Base-by-base conservation (phyloP, 2,113 vertebrate genomes). In the Myxocyprinus asiaticus region DNA sequence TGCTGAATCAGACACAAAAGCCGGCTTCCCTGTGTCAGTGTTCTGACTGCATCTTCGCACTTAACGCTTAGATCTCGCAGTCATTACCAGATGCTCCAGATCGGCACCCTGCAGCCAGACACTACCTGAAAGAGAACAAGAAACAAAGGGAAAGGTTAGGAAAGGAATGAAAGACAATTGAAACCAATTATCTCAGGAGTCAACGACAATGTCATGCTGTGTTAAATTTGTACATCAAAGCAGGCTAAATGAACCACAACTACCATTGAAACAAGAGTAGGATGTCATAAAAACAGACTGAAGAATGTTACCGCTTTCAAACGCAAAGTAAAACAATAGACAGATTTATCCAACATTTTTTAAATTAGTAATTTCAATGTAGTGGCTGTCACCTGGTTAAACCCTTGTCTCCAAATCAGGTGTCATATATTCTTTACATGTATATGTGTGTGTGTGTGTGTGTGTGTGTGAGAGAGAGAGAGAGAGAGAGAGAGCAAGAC, bases 101-200 rank as follows among this genome's bases (percentile, higher is more conserved):
- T 81, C 75, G 85, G 76, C 82, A 87, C 83, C 88, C 88, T 85
- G 85, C 86, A 83, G 83, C 78, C 75, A 86, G 15, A 63, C 66
- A 66, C 81, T 33, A 86, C 88, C 92, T 93, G 66, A 89, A 64
- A 86, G 12, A 63, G 56, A 80, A 9, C 45, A 45, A 15, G 53
- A 43, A 56, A 11, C 9, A 4, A 43, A 5, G 14, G 45, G 44
- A 53, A n/a, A n/a, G 15, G 43, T 11, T 66, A 59, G 4, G 4
- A 44, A 76, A 76, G 64, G 65, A 33, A 33, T 33, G 77, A 15
- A 78, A 82, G 71, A 63, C 45, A 64, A 87, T 33, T 33, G 22
- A 33, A 85, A 85, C 55, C 55, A 72, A 59, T 59, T 59, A 59
- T 17, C 4, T 22, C 43, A 15, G 43, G n/a, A 3, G 43, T 72